Evolutionary conservation across 2,888 invertebrate genomes (phyloP), one percentile per base, ranked within the genome.

Genomic region (Harmothoe impar): DNA sequence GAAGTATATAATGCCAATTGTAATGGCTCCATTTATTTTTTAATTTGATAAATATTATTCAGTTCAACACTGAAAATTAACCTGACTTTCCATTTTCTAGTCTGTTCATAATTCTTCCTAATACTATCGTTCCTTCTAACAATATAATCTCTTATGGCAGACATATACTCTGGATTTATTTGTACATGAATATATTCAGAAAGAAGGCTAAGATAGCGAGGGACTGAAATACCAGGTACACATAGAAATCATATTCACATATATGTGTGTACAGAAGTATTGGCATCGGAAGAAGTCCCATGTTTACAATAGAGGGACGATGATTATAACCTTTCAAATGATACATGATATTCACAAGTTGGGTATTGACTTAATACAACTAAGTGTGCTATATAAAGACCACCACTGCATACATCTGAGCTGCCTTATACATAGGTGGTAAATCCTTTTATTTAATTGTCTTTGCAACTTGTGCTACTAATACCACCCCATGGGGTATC

Each of bases 111-210:
- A 72, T 7, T 23, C 72, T 72, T 72, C 17, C 72, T 72, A 72
- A 72, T 72, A 72, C 72, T 29, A 72, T 72, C 31, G 25, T 72
- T 29, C 25, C 72, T 72, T 0, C 72, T 72, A 72, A 15, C 72
- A 72, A 29, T 72, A 7, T 62, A 72, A 72, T 72, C 72, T 72
- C 72, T 72, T 72, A 72, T 29, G 72, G 72, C 31, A 72, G 72
- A 72, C 29, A 29, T 72, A 25, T 25, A 29, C 72, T 29, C 25
- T 15, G 25, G 31, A n/a, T 62, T 62, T 20, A 62, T 5, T 62
- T 62, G n/a, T 62, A 62, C 62, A 62, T 62, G 62, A 62, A 62
- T 62, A 62, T 20, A 62, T 62, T 62, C 23, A 62, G 62, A n/a
- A 62, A 62, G 15, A 20, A 62, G 43, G 43, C 43, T 43, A 43